Base-by-base conservation (phyloP, 2,797 vertebrate genomes). In the Lithobates pipiens region DNA sequence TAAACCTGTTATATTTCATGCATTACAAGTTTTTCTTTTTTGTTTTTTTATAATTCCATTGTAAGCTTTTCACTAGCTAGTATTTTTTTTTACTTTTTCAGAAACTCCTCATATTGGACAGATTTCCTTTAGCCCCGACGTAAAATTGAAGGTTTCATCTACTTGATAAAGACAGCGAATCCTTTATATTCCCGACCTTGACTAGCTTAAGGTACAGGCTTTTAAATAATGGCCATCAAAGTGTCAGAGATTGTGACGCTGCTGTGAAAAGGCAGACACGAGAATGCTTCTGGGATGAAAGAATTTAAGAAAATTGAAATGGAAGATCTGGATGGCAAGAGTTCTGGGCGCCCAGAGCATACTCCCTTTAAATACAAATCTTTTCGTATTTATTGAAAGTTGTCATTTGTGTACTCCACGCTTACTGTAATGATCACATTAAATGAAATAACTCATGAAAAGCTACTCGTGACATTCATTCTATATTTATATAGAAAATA, bases 221-320 rank as follows among this genome's bases (percentile, higher is more conserved):
- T 57, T 72, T 81, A 61, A 72, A 71, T 72, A 72, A 71, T 54
- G 46, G 50, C 79, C 79, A 71, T 81, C 68, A 61, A 72, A 39
- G 54, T 72, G 68, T 21, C 79, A 61, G 5, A 32, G 34, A 70
- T 32, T 50, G 34, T 69, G 29, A 71, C 44, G 21, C 46, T 34
- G 27, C 42, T 80, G 3, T 70, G 67, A 70, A 54, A 54, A 67
- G 25, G 67, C 67, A 11, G 23, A 34, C 23, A 13, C 36, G 32
- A 67, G 44, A 61, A 57, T 29, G 8, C 10, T 6, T 81, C 79
- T 29, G 15, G 39, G 68, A 72, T 72, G 46, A 78, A 77, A 80
- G 68, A 39, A 21, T 61, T 32, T 36, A 69, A 80, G 54, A 29
- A 61, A 39, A 80, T 72, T 54, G 25, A 34, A 32, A 68, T 10